These are phyloP conservation scores for Schmidtea mediterranea DNA, from an alignment of 1,140 invertebrate species.

Conservation along the genomic window DNA sequence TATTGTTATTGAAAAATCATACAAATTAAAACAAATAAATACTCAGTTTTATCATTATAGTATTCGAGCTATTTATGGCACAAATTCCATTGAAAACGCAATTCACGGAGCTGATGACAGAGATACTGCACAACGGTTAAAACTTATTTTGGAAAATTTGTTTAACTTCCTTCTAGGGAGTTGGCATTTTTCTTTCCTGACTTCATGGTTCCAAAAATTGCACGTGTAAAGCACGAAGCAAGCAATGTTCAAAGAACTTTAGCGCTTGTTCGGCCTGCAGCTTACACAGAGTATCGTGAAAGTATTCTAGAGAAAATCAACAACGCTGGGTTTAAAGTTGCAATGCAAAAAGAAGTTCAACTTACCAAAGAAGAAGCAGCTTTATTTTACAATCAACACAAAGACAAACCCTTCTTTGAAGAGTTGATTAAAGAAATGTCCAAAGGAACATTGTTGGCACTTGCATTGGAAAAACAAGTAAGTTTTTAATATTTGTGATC, in stretches of 20 bases:
- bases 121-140: constrained; percentile 11
- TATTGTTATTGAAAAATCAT: no score
- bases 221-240: constrained; percentile 10
- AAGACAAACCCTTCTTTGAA: constrained; percentile 21
- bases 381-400: constrained; percentile 23
- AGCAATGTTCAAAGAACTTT: constrained; percentile 20
- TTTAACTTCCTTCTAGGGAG: constrained; percentile 21
- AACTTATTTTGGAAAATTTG: no score
- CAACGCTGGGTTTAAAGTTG: constrained; percentile 21
- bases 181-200: constrained; percentile 26
- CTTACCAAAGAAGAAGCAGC: constrained; percentile 21
- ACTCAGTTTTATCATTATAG: no score
- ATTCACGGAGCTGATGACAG: constrained; percentile 19
- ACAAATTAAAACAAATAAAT: no score
- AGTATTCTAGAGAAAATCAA: constrained; percentile 21
- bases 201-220: constrained; percentile 12
- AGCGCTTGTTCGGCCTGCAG: constrained; percentile 24
- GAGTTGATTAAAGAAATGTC: constrained; percentile 21
- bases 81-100: constrained; percentile 17
- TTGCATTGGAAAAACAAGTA: constrained; percentile 22
- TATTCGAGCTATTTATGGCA: constrained; percentile 20
- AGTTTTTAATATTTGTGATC: constrained; percentile 15
- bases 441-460: constrained; percentile 19
- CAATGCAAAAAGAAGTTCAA: constrained; percentile 19
- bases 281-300: constrained; percentile 18